These are phyloP conservation scores for Sussaba pulchella DNA, from an alignment of 2,888 invertebrate species.

Conservation along the genomic window DNA sequence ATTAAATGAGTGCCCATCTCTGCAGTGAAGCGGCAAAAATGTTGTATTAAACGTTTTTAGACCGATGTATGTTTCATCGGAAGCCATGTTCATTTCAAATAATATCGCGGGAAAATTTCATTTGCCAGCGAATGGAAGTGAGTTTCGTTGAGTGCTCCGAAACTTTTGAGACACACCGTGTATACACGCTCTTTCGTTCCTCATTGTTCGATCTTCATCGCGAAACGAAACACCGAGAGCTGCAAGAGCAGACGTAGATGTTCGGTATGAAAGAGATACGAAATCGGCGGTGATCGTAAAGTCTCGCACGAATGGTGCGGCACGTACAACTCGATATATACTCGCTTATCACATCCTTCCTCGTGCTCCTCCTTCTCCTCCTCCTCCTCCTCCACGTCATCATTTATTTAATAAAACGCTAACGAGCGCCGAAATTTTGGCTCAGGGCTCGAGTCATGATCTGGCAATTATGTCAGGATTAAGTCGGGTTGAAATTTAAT, in stretches of 20 bases:
- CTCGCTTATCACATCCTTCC: conserved; percentile 15
- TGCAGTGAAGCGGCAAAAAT: no score
- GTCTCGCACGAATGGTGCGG: not conserved
- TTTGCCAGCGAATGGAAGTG: no score
- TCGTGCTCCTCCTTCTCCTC: not conserved
- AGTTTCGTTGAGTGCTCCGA: no score
- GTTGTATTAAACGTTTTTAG: no score
- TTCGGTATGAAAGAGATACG: conserved; percentile 22
- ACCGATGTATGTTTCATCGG: no score
- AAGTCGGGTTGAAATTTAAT: no score
- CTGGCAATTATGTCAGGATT: no score
- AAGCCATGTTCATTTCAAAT: no score
- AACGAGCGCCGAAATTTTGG: conserved; percentile 2
- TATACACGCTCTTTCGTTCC: conserved; percentile 69
- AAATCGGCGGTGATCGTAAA: conserved; percentile 27
- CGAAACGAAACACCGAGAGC: conserved; percentile 62
- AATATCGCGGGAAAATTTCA: no score
- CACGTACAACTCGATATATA: conserved; percentile 12
- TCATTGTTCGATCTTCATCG: conserved; percentile 80
- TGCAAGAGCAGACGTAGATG: conserved; percentile 15
- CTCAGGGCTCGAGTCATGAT: not conserved
- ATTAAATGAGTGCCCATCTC: no score
- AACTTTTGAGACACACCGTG: no score
- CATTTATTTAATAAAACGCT: conserved; percentile 22
- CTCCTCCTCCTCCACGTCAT: not conserved